Percentiles rank a stretch among this genome's conserved stretches.
Evolutionary conservation across 2,888 invertebrate genomes (phyloP).

Genomic region (Autographa pulchrina): DNA sequence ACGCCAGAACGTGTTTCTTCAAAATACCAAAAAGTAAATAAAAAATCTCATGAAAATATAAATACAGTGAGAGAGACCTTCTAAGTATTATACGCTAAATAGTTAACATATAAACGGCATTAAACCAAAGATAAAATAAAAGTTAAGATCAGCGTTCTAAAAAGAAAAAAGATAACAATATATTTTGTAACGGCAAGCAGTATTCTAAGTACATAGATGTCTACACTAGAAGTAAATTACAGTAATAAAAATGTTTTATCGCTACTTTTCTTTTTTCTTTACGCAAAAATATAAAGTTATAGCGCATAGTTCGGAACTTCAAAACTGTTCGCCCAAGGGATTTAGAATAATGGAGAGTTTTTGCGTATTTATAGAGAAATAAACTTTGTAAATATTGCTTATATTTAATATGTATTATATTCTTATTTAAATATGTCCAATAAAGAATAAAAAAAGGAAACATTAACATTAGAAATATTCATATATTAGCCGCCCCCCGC

Average conservation of each 20-base stretch:
- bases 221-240: slow-evolving; percentile 37
- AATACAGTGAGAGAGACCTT: too few relatives aligned
- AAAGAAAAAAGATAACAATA: slow-evolving; percentile 3
- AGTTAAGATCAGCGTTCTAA: neutral
- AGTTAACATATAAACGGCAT: slow-evolving; percentile 1
- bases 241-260: slow-evolving; percentile 44
- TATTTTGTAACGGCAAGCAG: slow-evolving; percentile 2
- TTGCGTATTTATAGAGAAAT: neutral
- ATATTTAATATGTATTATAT: too few relatives aligned
- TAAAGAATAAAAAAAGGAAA: too few relatives aligned
- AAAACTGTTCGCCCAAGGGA: slow-evolving; percentile 1
- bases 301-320: slow-evolving; percentile 2
- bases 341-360: neutral
- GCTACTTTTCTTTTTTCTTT: slow-evolving; percentile 14
- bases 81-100: neutral
- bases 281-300: slow-evolving; percentile 19
- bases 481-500: too few relatives aligned
- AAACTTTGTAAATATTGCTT: neutral
- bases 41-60: too few relatives aligned
- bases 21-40: too few relatives aligned
- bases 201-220: slow-evolving; percentile 14
- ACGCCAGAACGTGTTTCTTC: too few relatives aligned
- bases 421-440: too few relatives aligned
- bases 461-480: too few relatives aligned
- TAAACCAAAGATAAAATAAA: neutral